Evolutionary conservation across 2,888 invertebrate genomes (phyloP), one percentile per base, ranked within the genome.

Genomic region (Galerucella calmariensis): DNA sequence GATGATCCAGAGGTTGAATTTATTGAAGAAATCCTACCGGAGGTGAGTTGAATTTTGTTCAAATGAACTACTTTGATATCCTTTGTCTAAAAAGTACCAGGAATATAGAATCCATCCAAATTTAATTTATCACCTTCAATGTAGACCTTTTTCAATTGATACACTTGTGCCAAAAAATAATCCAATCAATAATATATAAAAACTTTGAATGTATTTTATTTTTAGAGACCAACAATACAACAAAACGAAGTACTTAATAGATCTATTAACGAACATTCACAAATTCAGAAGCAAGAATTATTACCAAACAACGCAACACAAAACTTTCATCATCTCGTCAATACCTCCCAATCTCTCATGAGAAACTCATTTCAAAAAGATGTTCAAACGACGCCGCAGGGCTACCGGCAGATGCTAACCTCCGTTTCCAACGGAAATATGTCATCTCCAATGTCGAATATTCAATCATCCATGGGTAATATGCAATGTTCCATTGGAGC

Each of bases 1-100:
- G 75, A 77, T 16, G 77, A 72, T 61, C 75, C 68, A 35, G 76
- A 76, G 67, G 77, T 75, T 44, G 74, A 76, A 69, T 72, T 75
- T 53, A 72, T 77, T 70, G 75, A 79, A 62, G 76, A 76, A 65
- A 75, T 75, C 56, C 48, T 75, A 35, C 73, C 73, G 53, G 70
- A 75, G 70, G 75, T 76, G 51, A 67, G 53, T 51, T 20, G 16
- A 16, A 24, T 11, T 70, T n/a, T 56, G 14, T 20, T 63, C 8
- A 41, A 41, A 41, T 41, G 35, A 6, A 27, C 27, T 27, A 2
- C 27, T 4, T 27, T 27, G 27, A 27, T 27, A 27, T 27, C 27
- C 27, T 27, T 27, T 27, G 2, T 27, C 27, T 20, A 35, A 35
- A 35, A 35, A 35, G 35, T 35, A 35, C 35, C 5, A 0, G 35